Evolutionary conservation across 1,140 invertebrate species (phyloP).

Genomic region (Camponotus pennsylvanicus): DNA sequence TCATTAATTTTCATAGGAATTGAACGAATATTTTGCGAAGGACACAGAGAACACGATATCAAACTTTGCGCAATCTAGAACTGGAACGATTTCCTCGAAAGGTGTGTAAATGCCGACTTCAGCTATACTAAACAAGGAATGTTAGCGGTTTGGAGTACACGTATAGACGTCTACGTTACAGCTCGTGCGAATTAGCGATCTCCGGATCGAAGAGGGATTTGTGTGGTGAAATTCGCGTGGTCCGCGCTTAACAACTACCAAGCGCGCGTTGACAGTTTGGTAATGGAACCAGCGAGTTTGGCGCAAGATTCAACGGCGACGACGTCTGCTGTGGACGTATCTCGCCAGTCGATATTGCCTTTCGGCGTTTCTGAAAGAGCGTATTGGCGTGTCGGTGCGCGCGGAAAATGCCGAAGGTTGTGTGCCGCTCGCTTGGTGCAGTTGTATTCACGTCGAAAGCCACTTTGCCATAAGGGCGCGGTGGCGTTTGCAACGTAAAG

Average conservation of each 20-base stretch:
- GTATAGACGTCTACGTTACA: neutral
- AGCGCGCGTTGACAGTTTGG: conserved; percentile 57
- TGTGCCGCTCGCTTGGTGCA: conserved; percentile 54
- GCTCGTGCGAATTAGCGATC: conserved; percentile 46
- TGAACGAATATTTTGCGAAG: conserved; percentile 7
- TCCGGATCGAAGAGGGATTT: conserved; percentile 23
- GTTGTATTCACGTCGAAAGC: conserved; percentile 70
- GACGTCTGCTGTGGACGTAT: conserved; percentile 66
- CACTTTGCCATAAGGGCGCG: conserved; percentile 68
- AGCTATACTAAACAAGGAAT: conserved; percentile 43
- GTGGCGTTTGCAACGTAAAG: conserved; percentile 46
- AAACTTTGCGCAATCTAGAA: conserved; percentile 25
- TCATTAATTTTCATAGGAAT: neutral
- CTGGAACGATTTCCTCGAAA: conserved; percentile 35
- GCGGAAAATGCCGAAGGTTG: conserved; percentile 65
- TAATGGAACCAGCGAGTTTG: conserved; percentile 66
- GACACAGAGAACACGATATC: neutral
- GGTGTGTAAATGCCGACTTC: conserved; percentile 19
- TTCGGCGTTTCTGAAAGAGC: conserved; percentile 71
- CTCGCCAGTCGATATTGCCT: conserved; percentile 74
- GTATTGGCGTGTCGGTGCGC: conserved; percentile 47
- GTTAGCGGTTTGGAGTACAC: conserved; percentile 33
- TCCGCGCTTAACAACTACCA: conserved; percentile 51
- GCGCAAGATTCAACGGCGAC: conserved; percentile 69
- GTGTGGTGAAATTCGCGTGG: conserved; percentile 45